phyloP scores from a whole-genome alignment of 1,140 invertebrate genomes.

The Melipona quadrifasciata region DNA sequence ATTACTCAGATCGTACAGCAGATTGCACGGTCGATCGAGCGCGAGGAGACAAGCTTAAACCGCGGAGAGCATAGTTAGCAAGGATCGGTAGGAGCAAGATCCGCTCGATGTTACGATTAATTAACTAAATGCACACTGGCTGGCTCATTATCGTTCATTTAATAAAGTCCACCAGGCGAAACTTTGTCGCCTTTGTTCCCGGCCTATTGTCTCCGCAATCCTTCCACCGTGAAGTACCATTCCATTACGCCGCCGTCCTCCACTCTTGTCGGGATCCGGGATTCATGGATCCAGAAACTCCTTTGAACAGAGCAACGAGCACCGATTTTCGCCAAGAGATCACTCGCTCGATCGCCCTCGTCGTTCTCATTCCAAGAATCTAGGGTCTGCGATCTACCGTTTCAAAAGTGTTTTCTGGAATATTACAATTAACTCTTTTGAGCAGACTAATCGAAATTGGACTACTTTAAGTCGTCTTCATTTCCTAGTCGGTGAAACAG shows the following conservation, averaged over 20 bases:
- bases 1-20: neutral
- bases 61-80: neutral
- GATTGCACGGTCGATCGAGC: neutral
- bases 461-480: too few species aligned
- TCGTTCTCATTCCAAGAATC: too few species aligned
- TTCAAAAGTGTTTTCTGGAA: too few species aligned
- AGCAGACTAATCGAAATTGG: too few species aligned
- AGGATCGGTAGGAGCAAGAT: neutral
- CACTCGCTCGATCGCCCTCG: too few species aligned
- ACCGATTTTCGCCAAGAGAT: neutral
- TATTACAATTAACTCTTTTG: too few species aligned
- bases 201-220: slow-evolving; percentile 20
- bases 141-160: slow-evolving; percentile 38
- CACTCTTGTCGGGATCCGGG: too few species aligned
- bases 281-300: slow-evolving; percentile 6
- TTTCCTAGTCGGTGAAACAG: too few species aligned
- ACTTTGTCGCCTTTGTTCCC: slow-evolving; percentile 43
- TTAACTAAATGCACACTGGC: slow-evolving; percentile 27
- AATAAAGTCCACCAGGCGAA: slow-evolving; percentile 35
- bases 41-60: neutral
- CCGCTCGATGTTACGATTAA: slow-evolving; percentile 27
- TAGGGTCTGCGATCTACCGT: too few species aligned
- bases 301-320: neutral
- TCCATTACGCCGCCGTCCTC: neutral
- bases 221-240: slow-evolving; percentile 13